Evolutionary conservation across 2,113 vertebrate genomes (phyloP).

Genomic region (Carassius carassius): DNA sequence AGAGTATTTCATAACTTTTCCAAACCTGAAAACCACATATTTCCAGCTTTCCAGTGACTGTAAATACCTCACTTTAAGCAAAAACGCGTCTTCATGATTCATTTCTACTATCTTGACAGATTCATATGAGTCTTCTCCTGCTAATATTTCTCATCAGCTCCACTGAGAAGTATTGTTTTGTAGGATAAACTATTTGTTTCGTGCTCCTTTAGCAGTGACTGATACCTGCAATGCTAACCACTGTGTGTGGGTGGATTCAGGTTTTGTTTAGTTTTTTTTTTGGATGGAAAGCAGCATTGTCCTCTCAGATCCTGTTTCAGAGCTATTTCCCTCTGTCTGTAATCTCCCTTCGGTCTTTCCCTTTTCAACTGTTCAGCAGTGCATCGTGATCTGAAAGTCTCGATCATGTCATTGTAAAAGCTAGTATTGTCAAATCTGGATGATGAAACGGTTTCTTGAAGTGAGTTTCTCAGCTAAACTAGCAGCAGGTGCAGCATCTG

Average conservation of each 20-base stretch:
- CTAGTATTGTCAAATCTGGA: neutral
- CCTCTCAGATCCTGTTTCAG: slow-evolving; percentile 64
- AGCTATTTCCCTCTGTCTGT: slow-evolving; percentile 44
- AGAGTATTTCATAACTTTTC: too few relatives aligned
- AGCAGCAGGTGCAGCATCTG: slow-evolving; percentile 31
- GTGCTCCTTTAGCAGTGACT: neutral
- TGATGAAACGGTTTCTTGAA: slow-evolving; percentile 30
- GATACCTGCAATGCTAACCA: neutral
- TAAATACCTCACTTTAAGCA: neutral
- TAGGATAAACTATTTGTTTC: neutral
- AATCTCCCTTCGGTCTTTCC: slow-evolving; percentile 56
- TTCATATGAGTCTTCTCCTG: neutral
- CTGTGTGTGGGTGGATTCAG: neutral
- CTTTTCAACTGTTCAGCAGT: slow-evolving; percentile 39
- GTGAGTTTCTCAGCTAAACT: neutral
- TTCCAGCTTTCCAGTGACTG: neutral
- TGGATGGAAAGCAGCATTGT: slow-evolving; percentile 13
- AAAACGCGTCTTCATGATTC: neutral
- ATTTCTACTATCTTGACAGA: neutral
- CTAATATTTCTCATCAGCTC: neutral
- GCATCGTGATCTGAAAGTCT: neutral
- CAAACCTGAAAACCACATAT: too few relatives aligned
- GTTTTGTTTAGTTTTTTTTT: too few relatives aligned
- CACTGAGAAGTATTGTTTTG: neutral
- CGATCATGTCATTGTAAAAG: neutral